Evolutionary conservation across 2,113 vertebrate species (phyloP).

Genomic region (Acrocephalus kingi): DNA sequence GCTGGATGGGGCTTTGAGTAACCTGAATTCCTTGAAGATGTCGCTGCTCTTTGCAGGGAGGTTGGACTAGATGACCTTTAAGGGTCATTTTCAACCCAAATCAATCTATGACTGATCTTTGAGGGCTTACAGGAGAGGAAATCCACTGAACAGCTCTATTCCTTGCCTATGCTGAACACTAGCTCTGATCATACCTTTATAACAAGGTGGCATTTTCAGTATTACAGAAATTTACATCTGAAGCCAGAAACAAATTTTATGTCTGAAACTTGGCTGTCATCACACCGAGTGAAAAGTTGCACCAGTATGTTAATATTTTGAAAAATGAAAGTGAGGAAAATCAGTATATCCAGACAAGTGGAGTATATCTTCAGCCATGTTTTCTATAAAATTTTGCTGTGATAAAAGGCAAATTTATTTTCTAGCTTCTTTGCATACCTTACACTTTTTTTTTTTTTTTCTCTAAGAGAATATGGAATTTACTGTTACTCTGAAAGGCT

Average conservation of each 20-base stretch:
- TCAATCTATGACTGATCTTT: neutral
- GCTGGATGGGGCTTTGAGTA: neutral
- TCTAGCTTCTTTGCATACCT: neutral
- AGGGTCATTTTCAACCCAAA: neutral
- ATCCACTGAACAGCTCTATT: neutral
- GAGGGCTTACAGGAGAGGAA: neutral
- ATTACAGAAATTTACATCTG: neutral
- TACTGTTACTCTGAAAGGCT: neutral
- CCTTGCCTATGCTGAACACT: neutral
- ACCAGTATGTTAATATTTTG: fast-evolving
- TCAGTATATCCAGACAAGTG: neutral
- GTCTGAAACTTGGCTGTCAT: neutral
- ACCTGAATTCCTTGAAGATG: neutral
- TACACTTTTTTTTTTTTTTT: neutral
- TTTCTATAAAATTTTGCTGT: neutral
- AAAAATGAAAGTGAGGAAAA: neutral
- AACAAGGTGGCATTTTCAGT: neutral
- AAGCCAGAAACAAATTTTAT: neutral
- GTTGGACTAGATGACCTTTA: neutral
- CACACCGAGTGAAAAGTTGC: neutral
- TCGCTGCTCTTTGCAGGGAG: fast-evolving
- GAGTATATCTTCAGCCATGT: neutral
- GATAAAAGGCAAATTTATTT: neutral
- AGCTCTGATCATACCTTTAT: neutral
- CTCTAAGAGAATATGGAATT: neutral